Evolutionary conservation across 1,140 invertebrate genomes (phyloP), one percentile per base, ranked within the genome.

Genomic region (Euura saliciscinereae): DNA sequence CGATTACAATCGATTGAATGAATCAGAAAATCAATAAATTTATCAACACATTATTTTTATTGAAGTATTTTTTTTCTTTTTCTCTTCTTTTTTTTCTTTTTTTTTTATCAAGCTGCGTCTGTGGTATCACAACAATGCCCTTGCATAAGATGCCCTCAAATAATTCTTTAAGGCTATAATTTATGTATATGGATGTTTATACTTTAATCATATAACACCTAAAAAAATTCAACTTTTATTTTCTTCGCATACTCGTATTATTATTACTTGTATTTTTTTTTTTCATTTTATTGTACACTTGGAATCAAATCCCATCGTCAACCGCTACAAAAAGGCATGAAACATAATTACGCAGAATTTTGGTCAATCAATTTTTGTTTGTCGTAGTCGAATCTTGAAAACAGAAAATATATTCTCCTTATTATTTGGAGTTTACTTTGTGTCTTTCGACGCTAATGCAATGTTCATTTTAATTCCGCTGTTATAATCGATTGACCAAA

Each of bases 51-150:
- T 79, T 76, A 69, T 75, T 76, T 65, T 46, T 67, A 68, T 68
- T 7, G 44, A 67, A 46, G 46, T 44, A 13, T 44, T 65, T 44
- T 10, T 71, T 4, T 66, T 66, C 10, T 66, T 71, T 65, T 71
- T 71, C 65, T 28, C 28, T 28, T 28, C 1, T 28, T 28, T 1
- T 28, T 1, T 28, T 1, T 28, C 43, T 28, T 28, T 28, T 28
- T 28, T 28, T 76, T 80, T 83, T 81, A 78, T 83, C 78, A 83
- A 83, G 81, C 82, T 82, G 82, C 79, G 79, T 80, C 76, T 82
- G 81, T 82, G 81, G 76, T 83, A 83, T 83, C 82, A 83, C 80
- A 83, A 82, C 82, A 83, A 82, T 82, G 82, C 80, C 79, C 80
- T 79, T 80, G 77, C 76, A 83, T 74, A 78, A 79, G 75, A 83